A percentile compares a stretch with the other conserved stretches of the same genome.
phyloP scores from a whole-genome alignment of 1,140 invertebrate species.

The Tetramorium alpestre region DNA sequence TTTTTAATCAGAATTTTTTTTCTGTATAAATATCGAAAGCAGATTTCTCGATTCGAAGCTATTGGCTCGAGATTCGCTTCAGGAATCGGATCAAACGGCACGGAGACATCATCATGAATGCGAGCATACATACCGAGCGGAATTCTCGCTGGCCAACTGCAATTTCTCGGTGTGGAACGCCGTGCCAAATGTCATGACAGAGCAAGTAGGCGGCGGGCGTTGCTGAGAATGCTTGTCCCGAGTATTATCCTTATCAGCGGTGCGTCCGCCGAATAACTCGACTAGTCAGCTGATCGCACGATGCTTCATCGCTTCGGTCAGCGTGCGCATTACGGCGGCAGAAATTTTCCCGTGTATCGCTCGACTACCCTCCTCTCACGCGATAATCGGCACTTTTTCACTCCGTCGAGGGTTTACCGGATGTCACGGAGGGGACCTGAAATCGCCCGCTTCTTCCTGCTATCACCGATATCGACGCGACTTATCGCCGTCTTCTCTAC shows the following conservation, averaged over 20 bases:
- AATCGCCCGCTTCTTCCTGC: not conserved
- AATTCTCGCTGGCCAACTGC: slow-evolving; percentile 72
- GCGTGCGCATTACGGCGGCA: slow-evolving; percentile 69
- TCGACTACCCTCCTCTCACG: slow-evolving; percentile 17
- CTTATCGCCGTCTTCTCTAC: not conserved
- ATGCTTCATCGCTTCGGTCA: slow-evolving; percentile 76
- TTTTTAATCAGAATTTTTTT: too few species aligned
- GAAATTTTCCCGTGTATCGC: slow-evolving; percentile 56
- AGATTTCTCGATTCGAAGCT: not conserved
- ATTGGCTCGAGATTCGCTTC: not conserved
- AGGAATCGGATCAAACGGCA: not conserved
- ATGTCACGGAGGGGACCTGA: not conserved
- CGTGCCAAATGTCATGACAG: slow-evolving; percentile 81
- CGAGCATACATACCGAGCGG: slow-evolving; percentile 70
- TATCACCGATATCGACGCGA: not conserved
- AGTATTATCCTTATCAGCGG: slow-evolving; percentile 55
- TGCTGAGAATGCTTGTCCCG: slow-evolving; percentile 18
- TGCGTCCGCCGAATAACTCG: slow-evolving; percentile 74
- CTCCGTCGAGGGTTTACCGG: not conserved
- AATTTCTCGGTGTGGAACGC: slow-evolving; percentile 78
- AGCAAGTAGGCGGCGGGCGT: slow-evolving; percentile 64
- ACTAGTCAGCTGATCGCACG: slow-evolving; percentile 81
- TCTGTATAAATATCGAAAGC: not conserved
- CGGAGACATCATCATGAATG: not conserved
- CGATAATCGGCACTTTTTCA: slow-evolving; percentile 26